These are phyloP conservation scores for Escarpia spicata DNA, from an alignment of 2,888 invertebrate genomes.

Conservation along the genomic window DNA sequence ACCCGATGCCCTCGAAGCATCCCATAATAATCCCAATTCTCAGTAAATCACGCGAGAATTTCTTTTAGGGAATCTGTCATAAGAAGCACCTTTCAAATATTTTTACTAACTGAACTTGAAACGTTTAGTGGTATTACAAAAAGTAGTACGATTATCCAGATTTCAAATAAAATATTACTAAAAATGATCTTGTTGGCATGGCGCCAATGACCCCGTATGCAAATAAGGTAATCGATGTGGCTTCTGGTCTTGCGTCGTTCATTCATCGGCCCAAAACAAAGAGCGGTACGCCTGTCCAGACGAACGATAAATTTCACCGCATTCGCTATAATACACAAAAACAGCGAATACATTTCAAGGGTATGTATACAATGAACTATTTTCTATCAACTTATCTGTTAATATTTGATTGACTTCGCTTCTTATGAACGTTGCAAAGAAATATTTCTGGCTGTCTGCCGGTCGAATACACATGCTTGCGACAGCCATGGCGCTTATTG, in stretches of 20 bases:
- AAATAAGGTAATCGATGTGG: constrained; percentile 16
- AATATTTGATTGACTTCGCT: constrained; percentile 6
- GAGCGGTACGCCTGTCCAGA: not conserved
- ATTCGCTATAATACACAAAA: constrained; percentile 12
- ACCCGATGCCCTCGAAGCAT: constrained; percentile 16
- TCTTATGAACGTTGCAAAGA: not conserved
- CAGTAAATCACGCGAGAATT: not conserved
- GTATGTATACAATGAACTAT: not conserved
- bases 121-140: not conserved
- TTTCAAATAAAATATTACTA: not conserved
- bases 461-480: constrained; percentile 12
- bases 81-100: not conserved
- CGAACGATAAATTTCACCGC: constrained; percentile 1
- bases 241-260: constrained; percentile 11
- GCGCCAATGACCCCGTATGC: constrained; percentile 16
- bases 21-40: constrained; percentile 1
- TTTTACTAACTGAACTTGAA: constrained; percentile 5
- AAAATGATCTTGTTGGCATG: not conserved
- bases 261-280: constrained; percentile 16
- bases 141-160: not conserved
- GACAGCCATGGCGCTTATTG: constrained; percentile 5
- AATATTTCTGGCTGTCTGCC: not conserved
- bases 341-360: constrained; percentile 13
- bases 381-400: constrained; percentile 3
- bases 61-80: constrained; percentile 13